Conservation (phyloP, 2,113 vertebrate species). For the Isichthys henryi region DNA sequence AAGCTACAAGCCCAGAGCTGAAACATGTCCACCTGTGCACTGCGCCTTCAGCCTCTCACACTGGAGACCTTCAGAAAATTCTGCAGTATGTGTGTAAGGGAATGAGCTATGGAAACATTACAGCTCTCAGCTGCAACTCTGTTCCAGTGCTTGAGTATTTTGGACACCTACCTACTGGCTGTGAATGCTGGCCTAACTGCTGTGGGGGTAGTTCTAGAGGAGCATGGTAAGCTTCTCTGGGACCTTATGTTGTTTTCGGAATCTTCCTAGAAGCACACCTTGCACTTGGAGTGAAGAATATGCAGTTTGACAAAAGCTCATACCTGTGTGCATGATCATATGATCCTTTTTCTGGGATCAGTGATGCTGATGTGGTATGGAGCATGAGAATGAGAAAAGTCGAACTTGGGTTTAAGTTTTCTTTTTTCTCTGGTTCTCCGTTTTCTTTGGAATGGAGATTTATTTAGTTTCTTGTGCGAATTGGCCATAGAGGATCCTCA, state of each 20-base stretch:
- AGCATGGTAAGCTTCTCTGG: background rate
- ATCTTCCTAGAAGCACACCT: background rate
- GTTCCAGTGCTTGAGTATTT: background rate
- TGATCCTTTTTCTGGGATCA: background rate
- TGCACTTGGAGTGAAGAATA: background rate
- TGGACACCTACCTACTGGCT: conserved; percentile 3
- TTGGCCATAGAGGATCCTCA: background rate
- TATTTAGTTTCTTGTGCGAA: background rate
- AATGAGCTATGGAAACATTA: background rate
- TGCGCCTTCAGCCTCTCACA: background rate
- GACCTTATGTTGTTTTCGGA: background rate
- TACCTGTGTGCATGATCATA: too few relatives aligned
- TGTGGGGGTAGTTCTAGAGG: background rate
- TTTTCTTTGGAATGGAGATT: background rate
- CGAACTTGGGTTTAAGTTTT: background rate
- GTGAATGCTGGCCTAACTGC: background rate
- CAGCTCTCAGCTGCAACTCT: background rate
- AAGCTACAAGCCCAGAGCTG: background rate
- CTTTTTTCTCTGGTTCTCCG: background rate
- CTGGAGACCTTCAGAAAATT: background rate
- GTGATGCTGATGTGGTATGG: background rate
- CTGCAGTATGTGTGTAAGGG: background rate
- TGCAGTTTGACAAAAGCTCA: background rate
- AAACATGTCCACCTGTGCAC: background rate
- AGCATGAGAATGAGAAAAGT: background rate